Conservation (phyloP, 2,888 invertebrate species). For the Oxyteleia sp. region DNA sequence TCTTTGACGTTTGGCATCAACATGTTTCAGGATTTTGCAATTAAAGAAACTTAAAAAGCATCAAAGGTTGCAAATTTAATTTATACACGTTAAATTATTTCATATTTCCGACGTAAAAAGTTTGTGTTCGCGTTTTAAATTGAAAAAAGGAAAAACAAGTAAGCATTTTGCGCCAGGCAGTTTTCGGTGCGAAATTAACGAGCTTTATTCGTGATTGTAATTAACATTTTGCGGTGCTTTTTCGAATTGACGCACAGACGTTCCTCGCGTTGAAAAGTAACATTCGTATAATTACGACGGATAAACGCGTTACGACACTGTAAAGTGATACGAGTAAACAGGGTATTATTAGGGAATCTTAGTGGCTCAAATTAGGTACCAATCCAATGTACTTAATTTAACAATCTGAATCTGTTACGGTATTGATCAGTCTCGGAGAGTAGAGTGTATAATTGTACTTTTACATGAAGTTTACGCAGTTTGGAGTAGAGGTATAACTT, state of each 20-base stretch:
- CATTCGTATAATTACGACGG: constrained; percentile 17
- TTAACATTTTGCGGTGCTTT: constrained; percentile 17
- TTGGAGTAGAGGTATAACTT: too few relatives aligned
- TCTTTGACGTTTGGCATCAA: constrained; percentile 24
- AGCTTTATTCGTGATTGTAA: constrained; percentile 21
- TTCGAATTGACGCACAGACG: too few relatives aligned
- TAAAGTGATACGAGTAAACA: too few relatives aligned
- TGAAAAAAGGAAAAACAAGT: not conserved
- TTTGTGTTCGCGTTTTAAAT: constrained; percentile 5
- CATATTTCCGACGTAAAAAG: constrained; percentile 5
- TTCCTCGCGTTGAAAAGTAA: not conserved
- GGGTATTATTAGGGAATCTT: too few relatives aligned
- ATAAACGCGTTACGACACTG: too few relatives aligned
- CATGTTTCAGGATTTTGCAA: constrained; percentile 25
- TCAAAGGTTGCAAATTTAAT: constrained; percentile 40
- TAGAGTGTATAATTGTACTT: too few relatives aligned
- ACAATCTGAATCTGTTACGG: too few relatives aligned
- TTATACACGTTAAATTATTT: constrained; percentile 28
- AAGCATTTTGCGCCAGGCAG: not conserved
- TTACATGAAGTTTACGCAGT: too few relatives aligned
- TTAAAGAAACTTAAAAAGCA: constrained; percentile 33
- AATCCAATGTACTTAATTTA: too few relatives aligned
- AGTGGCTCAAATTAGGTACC: too few relatives aligned
- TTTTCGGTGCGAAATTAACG: constrained; percentile 9
- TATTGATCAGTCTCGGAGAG: too few relatives aligned